Evolutionary conservation across 2,797 vertebrate genomes (phyloP).

Genomic region (Knipowitschia caucasica): DNA sequence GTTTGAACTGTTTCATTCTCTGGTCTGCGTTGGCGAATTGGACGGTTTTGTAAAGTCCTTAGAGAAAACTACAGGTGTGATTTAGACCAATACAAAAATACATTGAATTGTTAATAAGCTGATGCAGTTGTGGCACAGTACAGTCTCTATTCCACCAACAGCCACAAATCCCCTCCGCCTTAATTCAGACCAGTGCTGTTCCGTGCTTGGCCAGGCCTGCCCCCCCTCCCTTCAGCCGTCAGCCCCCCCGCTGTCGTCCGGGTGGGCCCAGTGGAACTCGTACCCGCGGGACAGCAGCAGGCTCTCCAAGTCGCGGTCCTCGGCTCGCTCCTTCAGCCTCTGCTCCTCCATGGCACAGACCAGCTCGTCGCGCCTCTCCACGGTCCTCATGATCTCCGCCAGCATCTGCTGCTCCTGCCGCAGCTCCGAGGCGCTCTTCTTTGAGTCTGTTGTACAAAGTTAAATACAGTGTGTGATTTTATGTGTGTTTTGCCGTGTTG

Average conservation of each 20-base stretch:
- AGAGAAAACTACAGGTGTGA: no score
- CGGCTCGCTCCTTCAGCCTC: slow-evolving; percentile 80
- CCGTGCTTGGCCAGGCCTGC: slow-evolving; percentile 12
- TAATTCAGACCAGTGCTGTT: not conserved
- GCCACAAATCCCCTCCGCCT: not conserved
- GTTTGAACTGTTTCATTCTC: no score
- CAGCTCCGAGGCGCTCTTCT: slow-evolving; percentile 73
- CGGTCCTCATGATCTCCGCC: slow-evolving; percentile 84
- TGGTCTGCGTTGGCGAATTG: no score
- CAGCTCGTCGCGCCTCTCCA: slow-evolving; percentile 84
- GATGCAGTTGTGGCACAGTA: not conserved
- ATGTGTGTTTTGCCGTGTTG: not conserved
- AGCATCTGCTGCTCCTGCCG: slow-evolving; percentile 81
- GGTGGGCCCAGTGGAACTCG: slow-evolving; percentile 64
- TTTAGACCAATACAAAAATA: no score
- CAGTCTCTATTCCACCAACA: not conserved
- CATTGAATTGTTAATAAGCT: no score
- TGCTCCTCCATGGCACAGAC: slow-evolving; percentile 85
- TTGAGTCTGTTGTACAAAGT: slow-evolving; percentile 58
- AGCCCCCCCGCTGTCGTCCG: slow-evolving; percentile 36
- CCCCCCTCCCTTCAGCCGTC: slow-evolving; percentile 30
- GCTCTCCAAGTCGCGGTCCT: slow-evolving; percentile 82
- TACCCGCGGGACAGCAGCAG: slow-evolving; percentile 71
- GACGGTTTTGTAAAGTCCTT: no score
- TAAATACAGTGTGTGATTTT: not conserved